These are phyloP conservation scores for Agrotis ipsilon DNA, from an alignment of 2,888 invertebrate genomes.

Conservation along the genomic window DNA sequence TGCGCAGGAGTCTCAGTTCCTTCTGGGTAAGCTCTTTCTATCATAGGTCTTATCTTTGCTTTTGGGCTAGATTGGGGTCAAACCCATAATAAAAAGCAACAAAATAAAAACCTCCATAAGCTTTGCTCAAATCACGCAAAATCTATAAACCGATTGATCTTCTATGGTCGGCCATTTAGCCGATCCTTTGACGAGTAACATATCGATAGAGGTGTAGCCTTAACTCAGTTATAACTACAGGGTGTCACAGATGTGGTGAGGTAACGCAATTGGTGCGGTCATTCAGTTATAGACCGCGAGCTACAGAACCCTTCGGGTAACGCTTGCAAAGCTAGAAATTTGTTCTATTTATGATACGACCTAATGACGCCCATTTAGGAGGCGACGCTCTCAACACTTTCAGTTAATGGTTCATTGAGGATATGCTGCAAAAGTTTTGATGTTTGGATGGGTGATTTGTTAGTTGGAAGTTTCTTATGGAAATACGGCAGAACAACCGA, in stretches of 20 bases:
- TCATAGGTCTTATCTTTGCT: no score
- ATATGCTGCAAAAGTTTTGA: no score
- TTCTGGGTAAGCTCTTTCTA: no score
- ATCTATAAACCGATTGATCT: conserved; percentile 21
- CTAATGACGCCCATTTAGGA: no score
- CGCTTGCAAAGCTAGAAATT: neutral
- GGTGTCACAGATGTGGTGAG: conserved; percentile 26
- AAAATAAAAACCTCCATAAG: neutral
- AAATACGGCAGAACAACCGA: no score
- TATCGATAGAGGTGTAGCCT: conserved; percentile 22
- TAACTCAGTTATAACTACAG: conserved; percentile 38
- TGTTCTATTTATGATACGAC: neutral
- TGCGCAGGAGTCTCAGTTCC: no score
- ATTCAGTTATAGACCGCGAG: neutral
- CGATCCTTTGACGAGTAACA: conserved; percentile 33
- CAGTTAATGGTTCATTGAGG: no score
- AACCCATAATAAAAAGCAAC: no score
- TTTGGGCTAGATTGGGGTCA: no score
- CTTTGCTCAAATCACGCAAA: neutral
- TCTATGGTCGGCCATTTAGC: conserved; percentile 3
- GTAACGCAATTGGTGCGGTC: conserved; percentile 38
- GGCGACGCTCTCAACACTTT: neutral
- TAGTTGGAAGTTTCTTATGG: no score
- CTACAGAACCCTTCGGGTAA: no score
- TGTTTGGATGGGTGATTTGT: neutral